These are phyloP conservation scores for Melanotaenia nigrans DNA, from an alignment of 2,797 vertebrate species.

Conservation along the genomic window DNA sequence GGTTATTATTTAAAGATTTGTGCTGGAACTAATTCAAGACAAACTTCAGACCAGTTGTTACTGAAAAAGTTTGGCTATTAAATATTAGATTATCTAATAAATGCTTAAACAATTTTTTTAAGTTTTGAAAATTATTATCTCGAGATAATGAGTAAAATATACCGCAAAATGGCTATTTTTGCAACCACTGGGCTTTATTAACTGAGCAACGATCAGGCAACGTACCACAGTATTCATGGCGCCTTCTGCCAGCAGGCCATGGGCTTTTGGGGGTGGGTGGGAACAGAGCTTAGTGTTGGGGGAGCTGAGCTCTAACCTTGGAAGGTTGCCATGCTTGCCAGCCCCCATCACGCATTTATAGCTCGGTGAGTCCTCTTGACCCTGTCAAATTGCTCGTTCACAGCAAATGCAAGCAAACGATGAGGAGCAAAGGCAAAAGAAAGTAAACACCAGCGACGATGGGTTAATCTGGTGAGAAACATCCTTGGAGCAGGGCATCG, in stretches of 20 bases:
- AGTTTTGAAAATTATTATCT: no score
- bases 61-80: no score
- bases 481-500: not conserved
- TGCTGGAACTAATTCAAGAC: no score
- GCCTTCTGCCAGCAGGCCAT: slow-evolving; percentile 37
- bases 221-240: slow-evolving; percentile 34
- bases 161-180: no score
- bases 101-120: no score
- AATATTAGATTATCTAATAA: no score
- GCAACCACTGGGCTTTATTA: no score
- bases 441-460: slow-evolving; percentile 1
- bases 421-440: not conserved
- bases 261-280: slow-evolving; percentile 34
- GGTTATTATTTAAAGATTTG: no score
- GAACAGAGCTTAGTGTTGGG: slow-evolving; percentile 28
- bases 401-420: slow-evolving; percentile 23
- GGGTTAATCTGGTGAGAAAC: not conserved
- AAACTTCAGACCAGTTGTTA: no score
- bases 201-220: not conserved
- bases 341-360: slow-evolving; percentile 53
- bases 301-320: slow-evolving; percentile 47
- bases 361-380: slow-evolving; percentile 34
- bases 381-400: slow-evolving; percentile 32
- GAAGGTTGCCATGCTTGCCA: slow-evolving; percentile 62
- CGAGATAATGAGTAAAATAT: no score